Percentiles rank a stretch among this genome's conserved stretches.
phyloP scores from a whole-genome alignment of 2,797 vertebrate genomes.

The Hypotaenidia okinawae region DNA sequence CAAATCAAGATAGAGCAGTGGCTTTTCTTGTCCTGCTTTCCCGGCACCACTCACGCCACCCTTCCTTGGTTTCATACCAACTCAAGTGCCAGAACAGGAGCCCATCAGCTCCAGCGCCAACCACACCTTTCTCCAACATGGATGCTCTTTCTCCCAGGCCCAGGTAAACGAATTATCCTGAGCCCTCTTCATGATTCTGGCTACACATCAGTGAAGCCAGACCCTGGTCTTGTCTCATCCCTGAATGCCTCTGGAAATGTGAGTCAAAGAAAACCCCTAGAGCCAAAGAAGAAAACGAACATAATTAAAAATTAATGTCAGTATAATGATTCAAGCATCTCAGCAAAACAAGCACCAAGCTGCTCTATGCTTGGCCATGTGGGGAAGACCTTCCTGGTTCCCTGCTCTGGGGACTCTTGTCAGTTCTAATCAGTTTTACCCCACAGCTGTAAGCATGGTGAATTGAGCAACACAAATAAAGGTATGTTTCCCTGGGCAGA shows the following conservation, averaged over 20 bases:
- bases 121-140: background rate
- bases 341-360: constrained; percentile 14
- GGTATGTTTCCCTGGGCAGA: constrained; percentile 34
- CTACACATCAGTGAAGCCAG: background rate
- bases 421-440: constrained; percentile 62
- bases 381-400: constrained; percentile 53
- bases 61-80: background rate
- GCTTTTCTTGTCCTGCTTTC: background rate
- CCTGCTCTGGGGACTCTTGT: constrained; percentile 36
- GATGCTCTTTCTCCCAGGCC: background rate
- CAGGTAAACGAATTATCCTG: background rate
- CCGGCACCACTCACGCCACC: background rate
- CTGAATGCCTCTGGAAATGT: background rate
- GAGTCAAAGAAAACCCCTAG: background rate
- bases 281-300: background rate
- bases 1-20: background rate
- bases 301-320: constrained; percentile 54
- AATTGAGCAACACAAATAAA: constrained; percentile 44
- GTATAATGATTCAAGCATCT: constrained; percentile 23
- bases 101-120: background rate
- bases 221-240: background rate
- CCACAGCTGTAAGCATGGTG: background rate
- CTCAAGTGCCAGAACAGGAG: background rate
- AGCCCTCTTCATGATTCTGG: background rate
- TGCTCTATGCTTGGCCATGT: background rate